Base-by-base conservation (phyloP, 2,888 invertebrate genomes). In the Ennomos quercinarius region DNA sequence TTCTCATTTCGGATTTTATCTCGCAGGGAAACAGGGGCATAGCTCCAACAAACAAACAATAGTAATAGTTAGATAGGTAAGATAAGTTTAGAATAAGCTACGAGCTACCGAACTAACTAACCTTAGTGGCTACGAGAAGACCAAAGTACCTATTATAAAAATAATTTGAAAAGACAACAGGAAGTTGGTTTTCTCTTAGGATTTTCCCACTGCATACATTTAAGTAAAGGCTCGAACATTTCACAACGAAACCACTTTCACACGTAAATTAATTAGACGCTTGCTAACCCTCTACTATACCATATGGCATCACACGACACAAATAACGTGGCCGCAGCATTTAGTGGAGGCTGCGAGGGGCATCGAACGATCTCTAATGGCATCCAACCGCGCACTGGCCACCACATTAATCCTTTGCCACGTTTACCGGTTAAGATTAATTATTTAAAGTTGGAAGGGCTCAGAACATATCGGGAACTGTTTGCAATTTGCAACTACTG, bases 321-420 rank as follows among this genome's bases (percentile, higher is more conserved):
- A 78, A 83, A 82, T 88, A 88, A 87, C 83, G 84, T 78, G 86
- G 85, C 89, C 89, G 67, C 89, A 83, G 80, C 79, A 87, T 88
- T 89, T 89, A 89, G 89, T 81, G 73, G 65, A 69, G 71, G 72
- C 73, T 73, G 68, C 51, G 71, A 76, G 78, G 84, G 84, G 86
- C 86, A 85, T 88, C 85, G 88, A 87, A 84, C 84, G 86, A 80
- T 84, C 86, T 86, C 86, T 90, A 91, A 91, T 90, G 89, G 89
- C 84, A 87, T 87, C 82, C 85, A 77, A 88, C 91, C 91, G 83
- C 91, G 89, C 86, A 89, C 90, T 89, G 91, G 84, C 90, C 91
- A 86, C 89, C 86, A 81, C 90, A 89, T 89, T 91, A 91, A 91
- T 91, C 91, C 91, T 89, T 90, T 89, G 84, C 87, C 79, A 83